Base-by-base conservation (phyloP, 2,888 invertebrate species). In the Pinctada fucata region DNA sequence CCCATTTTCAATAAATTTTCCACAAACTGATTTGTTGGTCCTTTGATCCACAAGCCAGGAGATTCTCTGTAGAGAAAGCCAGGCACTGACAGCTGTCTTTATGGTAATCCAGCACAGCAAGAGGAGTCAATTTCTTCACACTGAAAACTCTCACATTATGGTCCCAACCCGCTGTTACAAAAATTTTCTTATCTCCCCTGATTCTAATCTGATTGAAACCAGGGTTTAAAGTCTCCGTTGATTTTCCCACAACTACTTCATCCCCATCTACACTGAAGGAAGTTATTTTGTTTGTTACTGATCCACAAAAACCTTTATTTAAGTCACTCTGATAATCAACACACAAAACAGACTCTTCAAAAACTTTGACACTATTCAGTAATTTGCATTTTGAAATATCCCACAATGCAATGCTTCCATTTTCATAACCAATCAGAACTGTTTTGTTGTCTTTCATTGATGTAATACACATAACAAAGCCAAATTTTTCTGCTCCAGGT, bases 151-250 rank as follows among this genome's bases (percentile, higher is more conserved):
- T 76, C 3, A 90, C 75, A 64, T 84, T 83, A n/a, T 79, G 76
- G 77, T 91, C 91, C 91, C 91, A 91, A 5, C 91, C 90, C n/a
- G 88, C 91, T 64, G 83, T 78, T 1, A 84, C 90, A 45, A 90
- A 82, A 63, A 91, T 86, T 72, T 86, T 88, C 5, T 87, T 87
- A 84, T 91, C 91, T 4, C 58, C 16, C 70, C 91, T 80, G 31
- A 89, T 82, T 47, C 76, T 75, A 3, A 88, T 79, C 77, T 83
- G 83, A 82, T 84, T 87, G 66, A 90, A 84, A 58, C 91, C 91
- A 8, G 88, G 82, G 78, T 89, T 89, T n/a, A 81, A 85, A 2
- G 84, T 77, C 45, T 74, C 73, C 2, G 84, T 68, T 13, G 58
- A 68, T 13, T 13, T 65, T 50, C 68, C 63, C 31, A n/a, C 69